phyloP scores from a whole-genome alignment of 1,140 invertebrate species.

The Helicoverpa armigera region DNA sequence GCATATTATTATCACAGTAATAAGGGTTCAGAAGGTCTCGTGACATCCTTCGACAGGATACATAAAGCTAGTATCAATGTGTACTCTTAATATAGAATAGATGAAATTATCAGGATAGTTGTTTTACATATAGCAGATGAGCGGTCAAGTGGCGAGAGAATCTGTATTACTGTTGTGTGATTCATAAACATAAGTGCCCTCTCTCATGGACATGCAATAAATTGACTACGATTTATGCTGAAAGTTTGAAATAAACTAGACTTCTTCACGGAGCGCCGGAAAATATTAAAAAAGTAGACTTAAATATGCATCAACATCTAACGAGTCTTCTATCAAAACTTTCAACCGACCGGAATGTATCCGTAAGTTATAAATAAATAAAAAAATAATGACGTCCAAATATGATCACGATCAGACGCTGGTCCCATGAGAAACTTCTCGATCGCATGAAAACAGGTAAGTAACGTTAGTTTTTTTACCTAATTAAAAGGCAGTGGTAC shows the following conservation, averaged over 20 bases:
- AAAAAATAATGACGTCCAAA: conserved; percentile 46
- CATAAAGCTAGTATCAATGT: conserved; percentile 3
- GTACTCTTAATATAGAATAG: background rate
- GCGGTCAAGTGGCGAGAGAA: conserved; percentile 15
- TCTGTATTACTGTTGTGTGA: background rate
- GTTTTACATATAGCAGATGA: conserved; percentile 16
- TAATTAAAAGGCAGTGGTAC: conserved; percentile 43
- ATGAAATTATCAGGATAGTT: conserved; percentile 31
- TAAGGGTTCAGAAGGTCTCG: background rate
- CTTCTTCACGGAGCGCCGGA: background rate
- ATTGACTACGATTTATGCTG: background rate
- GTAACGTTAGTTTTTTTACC: conserved; percentile 44
- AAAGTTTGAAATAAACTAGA: background rate
- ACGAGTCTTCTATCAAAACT: conserved; percentile 17
- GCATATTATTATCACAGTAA: background rate
- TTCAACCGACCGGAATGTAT: conserved; percentile 17
- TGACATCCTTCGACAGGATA: conserved; percentile 26
- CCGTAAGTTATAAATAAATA: conserved; percentile 28
- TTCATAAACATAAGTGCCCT: background rate
- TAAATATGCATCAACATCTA: background rate
- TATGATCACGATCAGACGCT: conserved; percentile 43
- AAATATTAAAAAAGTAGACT: background rate
- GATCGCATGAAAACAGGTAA: conserved; percentile 37
- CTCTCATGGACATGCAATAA: background rate
- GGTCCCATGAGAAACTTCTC: conserved; percentile 35